Percentiles rank a stretch among this genome's conserved stretches.
Conservation (phyloP, 1,140 invertebrate species). For the Trinorchestia longiramus region DNA sequence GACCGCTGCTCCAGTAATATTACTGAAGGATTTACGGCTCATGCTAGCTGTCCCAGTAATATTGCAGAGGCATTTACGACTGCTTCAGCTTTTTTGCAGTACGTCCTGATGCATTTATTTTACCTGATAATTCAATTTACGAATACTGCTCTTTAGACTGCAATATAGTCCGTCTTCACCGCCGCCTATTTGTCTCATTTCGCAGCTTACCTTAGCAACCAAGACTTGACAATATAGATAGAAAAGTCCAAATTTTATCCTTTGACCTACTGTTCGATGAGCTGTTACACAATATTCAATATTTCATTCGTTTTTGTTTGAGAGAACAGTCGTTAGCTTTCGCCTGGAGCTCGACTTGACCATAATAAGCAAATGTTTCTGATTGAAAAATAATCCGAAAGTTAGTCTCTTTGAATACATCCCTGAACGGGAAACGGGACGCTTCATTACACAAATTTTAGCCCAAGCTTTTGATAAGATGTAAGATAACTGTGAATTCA, state of each 20-base stretch:
- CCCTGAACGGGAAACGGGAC: no score
- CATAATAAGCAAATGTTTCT: neutral
- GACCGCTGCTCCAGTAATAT: neutral
- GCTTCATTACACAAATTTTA: no score
- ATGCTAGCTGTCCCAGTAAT: neutral
- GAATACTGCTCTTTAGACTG: neutral
- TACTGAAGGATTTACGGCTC: neutral
- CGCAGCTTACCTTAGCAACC: neutral
- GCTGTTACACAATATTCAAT: neutral
- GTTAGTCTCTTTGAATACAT: neutral
- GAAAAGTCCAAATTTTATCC: neutral
- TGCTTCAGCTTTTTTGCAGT: neutral
- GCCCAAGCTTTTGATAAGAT: no score
- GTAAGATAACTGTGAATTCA: neutral
- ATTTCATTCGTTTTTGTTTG: neutral
- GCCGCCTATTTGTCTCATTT: neutral
- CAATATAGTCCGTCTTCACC: neutral
- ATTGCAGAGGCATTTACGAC: neutral
- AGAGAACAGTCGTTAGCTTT: neutral
- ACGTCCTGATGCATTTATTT: no score
- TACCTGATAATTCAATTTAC: neutral
- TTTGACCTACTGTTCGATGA: neutral
- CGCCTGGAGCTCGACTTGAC: neutral
- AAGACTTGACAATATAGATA: neutral
- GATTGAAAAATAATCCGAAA: neutral